A percentile compares a stretch with the other conserved stretches of the same genome.
These are phyloP conservation scores for Stenolophus ochropezus DNA, from an alignment of 2,888 invertebrate genomes.

Conservation along the genomic window DNA sequence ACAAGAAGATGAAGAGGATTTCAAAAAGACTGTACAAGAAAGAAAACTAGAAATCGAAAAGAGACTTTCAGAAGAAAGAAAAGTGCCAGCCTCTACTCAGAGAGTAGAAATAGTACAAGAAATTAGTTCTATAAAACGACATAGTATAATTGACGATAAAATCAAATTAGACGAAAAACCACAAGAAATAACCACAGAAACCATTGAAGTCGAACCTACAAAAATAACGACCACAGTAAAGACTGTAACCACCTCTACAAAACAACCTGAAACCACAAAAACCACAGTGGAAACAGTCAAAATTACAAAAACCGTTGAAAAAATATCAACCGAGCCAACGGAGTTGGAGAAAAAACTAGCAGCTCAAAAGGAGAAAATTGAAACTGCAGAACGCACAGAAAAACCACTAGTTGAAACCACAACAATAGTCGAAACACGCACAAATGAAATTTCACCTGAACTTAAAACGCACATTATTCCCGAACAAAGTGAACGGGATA, in stretches of 20 bases:
- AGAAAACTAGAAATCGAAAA: constrained; percentile 85
- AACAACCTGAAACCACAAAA: constrained; percentile 66
- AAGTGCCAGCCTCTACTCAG: constrained; percentile 83
- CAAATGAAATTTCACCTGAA: constrained; percentile 54
- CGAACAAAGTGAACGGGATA: constrained; percentile 57
- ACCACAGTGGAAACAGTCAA: constrained; percentile 70
- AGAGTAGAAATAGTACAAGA: constrained; percentile 84
- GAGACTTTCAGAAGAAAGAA: constrained; percentile 81
- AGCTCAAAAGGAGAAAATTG: constrained; percentile 62
- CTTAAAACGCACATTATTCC: constrained; percentile 48
- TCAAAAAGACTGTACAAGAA: constrained; percentile 85
- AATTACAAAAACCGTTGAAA: constrained; percentile 66
- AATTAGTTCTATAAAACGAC: constrained; percentile 82
- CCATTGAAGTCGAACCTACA: constrained; percentile 71
- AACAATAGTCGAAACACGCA: constrained; percentile 60
- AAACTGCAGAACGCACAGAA: constrained; percentile 62
- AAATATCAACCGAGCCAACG: constrained; percentile 69
- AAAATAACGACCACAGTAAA: constrained; percentile 71
- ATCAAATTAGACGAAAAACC: constrained; percentile 65
- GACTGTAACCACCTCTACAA: constrained; percentile 75
- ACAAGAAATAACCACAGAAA: constrained; percentile 71
- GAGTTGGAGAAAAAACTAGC: constrained; percentile 68
- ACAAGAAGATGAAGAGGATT: constrained; percentile 77
- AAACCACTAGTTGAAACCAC: constrained; percentile 52
- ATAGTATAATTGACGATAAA: constrained; percentile 76